Percentiles rank a stretch among this genome's conserved stretches.
phyloP scores from a whole-genome alignment of 2,888 invertebrate genomes.

The Drosophila multiciliata region DNA sequence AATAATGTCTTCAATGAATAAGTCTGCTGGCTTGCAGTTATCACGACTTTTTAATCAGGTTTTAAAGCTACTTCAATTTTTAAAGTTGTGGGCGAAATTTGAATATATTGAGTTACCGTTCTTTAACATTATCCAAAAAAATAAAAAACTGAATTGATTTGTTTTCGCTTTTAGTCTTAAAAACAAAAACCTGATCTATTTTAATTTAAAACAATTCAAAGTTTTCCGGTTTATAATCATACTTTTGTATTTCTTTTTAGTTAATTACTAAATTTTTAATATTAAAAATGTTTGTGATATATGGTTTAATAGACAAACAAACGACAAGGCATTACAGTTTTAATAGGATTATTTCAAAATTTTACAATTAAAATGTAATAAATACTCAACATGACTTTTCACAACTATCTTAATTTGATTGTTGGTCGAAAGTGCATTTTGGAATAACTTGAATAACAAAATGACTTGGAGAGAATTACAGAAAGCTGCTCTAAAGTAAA shows the following conservation, averaged over 20 bases:
- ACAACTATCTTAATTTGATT: background rate
- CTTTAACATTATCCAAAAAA: background rate
- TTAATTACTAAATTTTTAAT: background rate
- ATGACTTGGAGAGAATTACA: background rate
- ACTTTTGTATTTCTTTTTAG: no score
- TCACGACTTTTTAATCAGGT: constrained; percentile 36
- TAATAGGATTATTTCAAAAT: background rate
- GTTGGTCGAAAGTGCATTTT: background rate
- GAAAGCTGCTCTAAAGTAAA: background rate
- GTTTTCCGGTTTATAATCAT: background rate
- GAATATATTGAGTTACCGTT: constrained; percentile 40
- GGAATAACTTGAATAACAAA: background rate
- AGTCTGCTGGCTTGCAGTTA: constrained; percentile 7
- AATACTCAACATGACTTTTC: background rate
- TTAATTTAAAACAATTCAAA: background rate
- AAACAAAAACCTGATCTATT: constrained; percentile 6
- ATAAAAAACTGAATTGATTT: constrained; percentile 3
- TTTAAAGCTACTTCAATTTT: constrained; percentile 11
- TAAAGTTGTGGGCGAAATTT: constrained; percentile 46
- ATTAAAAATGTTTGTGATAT: background rate
- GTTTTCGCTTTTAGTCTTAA: background rate
- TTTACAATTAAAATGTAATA: background rate
- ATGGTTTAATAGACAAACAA: background rate
- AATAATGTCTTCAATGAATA: constrained; percentile 9
- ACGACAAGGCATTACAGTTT: background rate